phyloP scores from a whole-genome alignment of 2,888 invertebrate genomes.

The Zygaena filipendulae region DNA sequence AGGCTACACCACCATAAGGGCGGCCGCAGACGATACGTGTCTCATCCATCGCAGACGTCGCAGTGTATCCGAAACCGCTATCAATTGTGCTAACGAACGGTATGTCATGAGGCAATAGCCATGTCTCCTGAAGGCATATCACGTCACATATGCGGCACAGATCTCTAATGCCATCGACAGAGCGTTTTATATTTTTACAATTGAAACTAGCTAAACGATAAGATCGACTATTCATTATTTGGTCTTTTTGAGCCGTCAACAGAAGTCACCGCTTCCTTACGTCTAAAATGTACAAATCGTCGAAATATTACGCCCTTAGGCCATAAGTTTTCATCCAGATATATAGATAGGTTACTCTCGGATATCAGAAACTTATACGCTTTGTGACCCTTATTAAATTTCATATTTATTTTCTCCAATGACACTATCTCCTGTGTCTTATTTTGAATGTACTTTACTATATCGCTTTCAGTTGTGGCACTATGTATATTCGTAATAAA shows the following conservation, averaged over 20 bases:
- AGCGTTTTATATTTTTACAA: conserved; percentile 8
- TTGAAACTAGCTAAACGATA: conserved; percentile 10
- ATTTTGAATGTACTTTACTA: conserved; percentile 2
- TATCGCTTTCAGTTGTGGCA: conserved; percentile 5
- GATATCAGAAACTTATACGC: conserved; percentile 14
- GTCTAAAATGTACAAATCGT: conserved; percentile 17
- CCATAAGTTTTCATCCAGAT: conserved; percentile 15
- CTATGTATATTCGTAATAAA: conserved; percentile 9
- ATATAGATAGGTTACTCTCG: conserved; percentile 6
- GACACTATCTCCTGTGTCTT: conserved; percentile 4
- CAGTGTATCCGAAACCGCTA: conserved; percentile 3
- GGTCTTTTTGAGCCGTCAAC: conserved; percentile 1
- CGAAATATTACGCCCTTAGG: conserved; percentile 19
- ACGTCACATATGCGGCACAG: conserved; percentile 5
- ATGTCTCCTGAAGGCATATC: too few relatives aligned
- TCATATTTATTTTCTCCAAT: conserved; percentile 6
- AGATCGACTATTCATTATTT: conserved; percentile 1
- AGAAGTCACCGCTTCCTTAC: conserved; percentile 3
- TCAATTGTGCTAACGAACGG: conserved; percentile 1
- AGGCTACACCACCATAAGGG: conserved; percentile 9
- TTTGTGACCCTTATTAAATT: conserved; percentile 6
- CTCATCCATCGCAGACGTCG: conserved; percentile 12
- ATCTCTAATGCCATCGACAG: conserved; percentile 5
- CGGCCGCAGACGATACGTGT: conserved; percentile 7
- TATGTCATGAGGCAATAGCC: conserved; percentile 3